These are phyloP conservation scores for Antigone vipio DNA, from an alignment of 2,113 vertebrate species.

Conservation along the genomic window DNA sequence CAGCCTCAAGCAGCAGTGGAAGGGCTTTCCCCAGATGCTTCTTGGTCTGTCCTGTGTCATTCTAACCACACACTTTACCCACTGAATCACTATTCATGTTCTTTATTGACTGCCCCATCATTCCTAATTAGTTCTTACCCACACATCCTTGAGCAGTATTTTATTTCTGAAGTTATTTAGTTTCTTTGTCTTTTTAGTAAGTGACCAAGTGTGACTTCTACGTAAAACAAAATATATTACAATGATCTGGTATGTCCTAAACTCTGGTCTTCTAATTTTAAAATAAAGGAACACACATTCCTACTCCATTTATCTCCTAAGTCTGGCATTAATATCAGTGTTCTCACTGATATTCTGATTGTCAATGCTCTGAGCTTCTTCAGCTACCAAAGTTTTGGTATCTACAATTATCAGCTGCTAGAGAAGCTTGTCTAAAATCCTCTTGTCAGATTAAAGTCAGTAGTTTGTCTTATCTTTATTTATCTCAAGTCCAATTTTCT, in stretches of 20 bases:
- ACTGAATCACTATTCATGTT: background rate
- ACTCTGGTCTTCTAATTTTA: background rate
- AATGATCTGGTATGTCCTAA: background rate
- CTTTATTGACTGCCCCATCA: background rate
- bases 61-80: background rate
- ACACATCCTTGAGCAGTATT: background rate
- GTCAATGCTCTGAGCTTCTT: background rate
- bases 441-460: background rate
- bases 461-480: background rate
- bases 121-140: background rate
- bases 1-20: background rate
- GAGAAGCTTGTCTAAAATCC: background rate
- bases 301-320: background rate
- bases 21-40: background rate
- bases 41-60: background rate
- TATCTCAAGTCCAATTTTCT: background rate
- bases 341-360: background rate
- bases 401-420: background rate
- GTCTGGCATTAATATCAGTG: background rate
- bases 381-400: background rate
- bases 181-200: background rate
- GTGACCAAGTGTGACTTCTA: background rate
- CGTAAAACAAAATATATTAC: background rate
- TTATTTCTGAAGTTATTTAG: background rate
- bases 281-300: background rate